Conservation (phyloP, 2,113 vertebrate genomes). For the Prochilodus magdalenae region DNA sequence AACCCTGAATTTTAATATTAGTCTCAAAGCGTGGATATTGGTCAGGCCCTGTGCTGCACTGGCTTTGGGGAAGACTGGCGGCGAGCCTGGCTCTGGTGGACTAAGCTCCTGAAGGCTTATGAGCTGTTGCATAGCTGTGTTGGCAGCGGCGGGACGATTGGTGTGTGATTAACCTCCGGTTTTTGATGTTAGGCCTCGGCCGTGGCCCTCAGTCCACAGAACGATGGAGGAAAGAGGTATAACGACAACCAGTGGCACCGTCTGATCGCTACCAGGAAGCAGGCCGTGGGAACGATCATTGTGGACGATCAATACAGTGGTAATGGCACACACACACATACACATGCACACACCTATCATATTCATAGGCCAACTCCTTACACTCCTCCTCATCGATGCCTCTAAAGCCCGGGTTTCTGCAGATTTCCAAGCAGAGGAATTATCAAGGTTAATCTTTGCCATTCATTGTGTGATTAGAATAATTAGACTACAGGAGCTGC, state of each 20-base stretch:
- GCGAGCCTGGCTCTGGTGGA: background rate
- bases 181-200: conserved; percentile 80
- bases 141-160: background rate
- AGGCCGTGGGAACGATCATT: conserved; percentile 85
- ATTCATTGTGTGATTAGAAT: conserved; percentile 72
- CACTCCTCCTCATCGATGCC: conserved; percentile 56
- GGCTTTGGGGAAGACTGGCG: background rate
- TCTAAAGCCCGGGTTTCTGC: conserved; percentile 60
- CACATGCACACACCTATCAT: conserved; percentile 6
- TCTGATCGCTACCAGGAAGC: conserved; percentile 81
- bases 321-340: conserved; percentile 63
- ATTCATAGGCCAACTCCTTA: conserved; percentile 34
- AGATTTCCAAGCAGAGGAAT: conserved; percentile 65
- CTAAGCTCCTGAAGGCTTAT: background rate
- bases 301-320: conserved; percentile 87
- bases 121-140: background rate
- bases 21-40: too few relatives aligned
- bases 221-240: conserved; percentile 82
- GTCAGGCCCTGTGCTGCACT: background rate
- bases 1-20: too few relatives aligned
- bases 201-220: conserved; percentile 82
- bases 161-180: conserved; percentile 39
- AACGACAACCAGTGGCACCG: conserved; percentile 89
- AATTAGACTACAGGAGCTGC: conserved; percentile 61
- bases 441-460: conserved; percentile 76